These are phyloP conservation scores for Alouatta caraya DNA, from an alignment of 2,797 vertebrate genomes.

Conservation along the genomic window DNA sequence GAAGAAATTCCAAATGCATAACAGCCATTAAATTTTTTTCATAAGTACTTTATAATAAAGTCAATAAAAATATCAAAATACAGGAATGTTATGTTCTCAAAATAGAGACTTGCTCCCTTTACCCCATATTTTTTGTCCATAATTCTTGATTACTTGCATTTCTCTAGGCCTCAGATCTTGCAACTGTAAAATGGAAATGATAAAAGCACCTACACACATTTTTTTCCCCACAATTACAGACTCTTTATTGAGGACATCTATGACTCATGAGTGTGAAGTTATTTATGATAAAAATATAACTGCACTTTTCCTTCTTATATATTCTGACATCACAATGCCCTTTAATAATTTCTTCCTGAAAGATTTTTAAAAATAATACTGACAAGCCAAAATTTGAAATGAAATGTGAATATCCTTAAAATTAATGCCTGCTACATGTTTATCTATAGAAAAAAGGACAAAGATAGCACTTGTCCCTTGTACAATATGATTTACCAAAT, in stretches of 20 bases:
- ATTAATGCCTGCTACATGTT: neutral
- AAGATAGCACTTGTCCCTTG: neutral
- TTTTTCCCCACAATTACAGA: neutral
- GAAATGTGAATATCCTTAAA: neutral
- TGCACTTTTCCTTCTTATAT: neutral
- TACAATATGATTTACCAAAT: neutral
- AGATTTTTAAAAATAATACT: neutral
- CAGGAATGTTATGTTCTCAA: neutral
- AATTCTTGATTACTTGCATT: neutral
- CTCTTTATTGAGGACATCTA: neutral
- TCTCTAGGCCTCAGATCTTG: neutral
- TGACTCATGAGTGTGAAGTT: slow-evolving; percentile 41
- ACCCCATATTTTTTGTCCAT: neutral
- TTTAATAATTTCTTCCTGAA: slow-evolving; percentile 11
- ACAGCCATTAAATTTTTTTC: neutral
- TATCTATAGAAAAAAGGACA: slow-evolving; percentile 8
- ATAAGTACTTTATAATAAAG: neutral
- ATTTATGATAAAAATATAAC: slow-evolving; percentile 49
- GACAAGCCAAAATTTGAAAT: slow-evolving; percentile 31
- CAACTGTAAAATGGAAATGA: neutral
- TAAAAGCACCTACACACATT: neutral
- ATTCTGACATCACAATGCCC: neutral
- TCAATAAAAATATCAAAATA: slow-evolving; percentile 17
- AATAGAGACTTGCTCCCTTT: neutral
- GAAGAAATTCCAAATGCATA: neutral